Conservation (phyloP, 2,797 vertebrate species). For the Pseudomugil tenellus region DNA sequence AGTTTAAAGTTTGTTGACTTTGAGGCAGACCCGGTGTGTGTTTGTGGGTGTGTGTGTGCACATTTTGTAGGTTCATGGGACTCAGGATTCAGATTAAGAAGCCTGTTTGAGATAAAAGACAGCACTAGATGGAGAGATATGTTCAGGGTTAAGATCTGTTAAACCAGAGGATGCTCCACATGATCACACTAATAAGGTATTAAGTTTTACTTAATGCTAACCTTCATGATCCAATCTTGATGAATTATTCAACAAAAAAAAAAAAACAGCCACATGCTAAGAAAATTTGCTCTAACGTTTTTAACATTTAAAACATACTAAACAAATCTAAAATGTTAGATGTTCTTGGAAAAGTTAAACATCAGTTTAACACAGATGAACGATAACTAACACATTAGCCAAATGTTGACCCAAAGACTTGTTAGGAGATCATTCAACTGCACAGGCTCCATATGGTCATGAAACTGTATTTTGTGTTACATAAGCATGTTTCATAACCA, state of each 20-base stretch:
- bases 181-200: not conserved
- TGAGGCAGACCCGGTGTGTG: constrained; percentile 33
- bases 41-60: constrained; percentile 46
- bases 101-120: constrained; percentile 57
- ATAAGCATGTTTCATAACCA: too few relatives aligned
- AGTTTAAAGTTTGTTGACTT: constrained; percentile 66
- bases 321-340: not conserved
- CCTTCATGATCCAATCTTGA: not conserved
- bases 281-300: not conserved
- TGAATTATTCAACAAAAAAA: not conserved
- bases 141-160: constrained; percentile 28
- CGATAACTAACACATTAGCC: constrained; percentile 13
- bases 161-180: constrained; percentile 12
- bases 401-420: constrained; percentile 33
- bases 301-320: not conserved
- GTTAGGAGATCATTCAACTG: constrained; percentile 17
- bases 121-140: constrained; percentile 16
- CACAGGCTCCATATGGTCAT: too few relatives aligned
- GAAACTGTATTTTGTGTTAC: too few relatives aligned
- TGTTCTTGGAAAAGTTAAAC: not conserved
- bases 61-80: constrained; percentile 23
- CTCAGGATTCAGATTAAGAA: constrained; percentile 46
- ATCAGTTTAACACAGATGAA: not conserved
- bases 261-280: not conserved
- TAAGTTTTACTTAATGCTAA: not conserved